Base-by-base conservation (phyloP, 2,113 vertebrate genomes). In the Rhegmatorhina hoffmannsi region DNA sequence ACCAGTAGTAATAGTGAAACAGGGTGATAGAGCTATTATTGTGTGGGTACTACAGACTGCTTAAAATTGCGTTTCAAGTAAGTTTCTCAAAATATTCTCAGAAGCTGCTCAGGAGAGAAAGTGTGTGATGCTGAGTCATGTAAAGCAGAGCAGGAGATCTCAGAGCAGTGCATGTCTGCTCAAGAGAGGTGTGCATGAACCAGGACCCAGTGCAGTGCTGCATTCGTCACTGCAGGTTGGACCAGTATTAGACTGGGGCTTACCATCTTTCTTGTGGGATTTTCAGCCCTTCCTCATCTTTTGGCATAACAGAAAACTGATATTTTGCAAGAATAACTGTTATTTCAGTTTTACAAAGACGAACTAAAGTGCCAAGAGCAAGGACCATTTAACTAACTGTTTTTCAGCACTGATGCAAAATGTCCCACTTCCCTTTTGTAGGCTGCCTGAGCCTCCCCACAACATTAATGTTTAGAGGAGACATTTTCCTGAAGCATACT, bases 1-100 rank as follows among this genome's bases (percentile, higher is more conserved):
- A 92, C 80, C 62, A 77, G 58, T 31, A 72, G 62, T 93, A 96
- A 96, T 23, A 83, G n/a, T 97, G 91, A 96, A 97, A 90, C 88
- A 91, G 83, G 74, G 49, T 76, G 94, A 85, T 81, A 81, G 38
- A 84, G 64, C 64, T 86, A 36, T 89, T 87, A 92, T 34, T 81
- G 59, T 73, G 26, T 2, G 10, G 25, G 63, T 84, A 68, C 68
- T 93, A 66, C 46, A 34, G 68, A 69, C 24, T 20, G 26, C n/a
- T 90, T 58, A 68, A 92, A 93, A 78, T 16, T 38, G 20, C 12
- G 34, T 81, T 89, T 63, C 72, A 60, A 90, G 38, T 56, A 84
- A 59, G 6, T 62, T 93, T 75, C 59, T 13, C 5, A 76, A 88
- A 75, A 79, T 84, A 78, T 50, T 89, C 40, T 24, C n/a, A 24